phyloP scores from a whole-genome alignment of 1,140 invertebrate species.

The Venustaconcha ellipsiformis region DNA sequence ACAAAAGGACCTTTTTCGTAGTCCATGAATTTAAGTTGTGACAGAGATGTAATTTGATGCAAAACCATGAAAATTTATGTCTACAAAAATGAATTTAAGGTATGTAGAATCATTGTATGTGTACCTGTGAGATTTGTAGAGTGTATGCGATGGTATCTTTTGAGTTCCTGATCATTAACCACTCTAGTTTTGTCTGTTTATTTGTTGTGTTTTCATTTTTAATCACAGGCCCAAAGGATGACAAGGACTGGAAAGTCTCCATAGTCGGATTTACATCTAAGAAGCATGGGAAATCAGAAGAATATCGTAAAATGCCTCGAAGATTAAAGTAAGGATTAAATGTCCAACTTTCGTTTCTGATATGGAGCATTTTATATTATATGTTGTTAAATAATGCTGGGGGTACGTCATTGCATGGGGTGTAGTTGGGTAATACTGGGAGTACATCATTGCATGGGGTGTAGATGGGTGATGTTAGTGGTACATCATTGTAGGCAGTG shows the following conservation, averaged over 20 bases:
- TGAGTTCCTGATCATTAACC: neutral
- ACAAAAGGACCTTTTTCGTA: too few relatives aligned
- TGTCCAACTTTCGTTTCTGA: neutral
- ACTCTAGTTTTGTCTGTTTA: neutral
- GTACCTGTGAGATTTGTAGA: neutral
- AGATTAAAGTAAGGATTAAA: conserved; percentile 31
- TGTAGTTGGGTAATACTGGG: too few relatives aligned
- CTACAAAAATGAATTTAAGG: neutral
- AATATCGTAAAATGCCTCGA: conserved; percentile 37
- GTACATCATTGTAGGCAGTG: too few relatives aligned
- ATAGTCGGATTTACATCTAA: conserved; percentile 41
- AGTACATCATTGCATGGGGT: too few relatives aligned
- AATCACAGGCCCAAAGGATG: conserved; percentile 4
- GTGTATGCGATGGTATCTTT: neutral
- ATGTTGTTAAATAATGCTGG: too few relatives aligned
- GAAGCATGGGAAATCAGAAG: conserved; percentile 35
- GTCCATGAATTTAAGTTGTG: too few relatives aligned
- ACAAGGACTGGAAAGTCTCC: conserved; percentile 30
- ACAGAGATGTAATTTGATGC: too few relatives aligned
- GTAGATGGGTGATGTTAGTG: too few relatives aligned
- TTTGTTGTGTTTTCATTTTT: neutral
- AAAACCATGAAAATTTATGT: too few relatives aligned
- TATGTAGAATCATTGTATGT: neutral
- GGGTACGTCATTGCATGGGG: too few relatives aligned
- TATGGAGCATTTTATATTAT: neutral